Evolutionary conservation across 2,113 vertebrate species (phyloP), one percentile per base, ranked within the genome.

Genomic region (Sigmodon hispidus): DNA sequence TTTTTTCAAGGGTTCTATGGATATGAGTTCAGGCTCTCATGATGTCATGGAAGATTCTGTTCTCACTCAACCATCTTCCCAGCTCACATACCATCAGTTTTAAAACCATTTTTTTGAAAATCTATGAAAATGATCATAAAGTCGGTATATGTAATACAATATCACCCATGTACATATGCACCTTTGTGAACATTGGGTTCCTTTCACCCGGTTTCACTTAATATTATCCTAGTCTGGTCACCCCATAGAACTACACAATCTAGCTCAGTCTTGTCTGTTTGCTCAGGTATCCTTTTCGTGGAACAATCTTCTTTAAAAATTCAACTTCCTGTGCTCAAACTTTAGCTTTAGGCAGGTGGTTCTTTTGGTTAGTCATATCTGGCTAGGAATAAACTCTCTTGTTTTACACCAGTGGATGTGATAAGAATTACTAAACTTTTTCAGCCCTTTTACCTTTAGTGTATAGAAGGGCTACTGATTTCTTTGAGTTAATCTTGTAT

Each of bases 191-290:
- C 16, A 7, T 29, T 40, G 13, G 21, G 48, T 45, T 34, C 10
- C 5, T 76, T 76, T 48, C 36, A 7, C 3, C n/a, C 7, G 0
- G 17, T 63, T 87, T 86, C n/a, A 29, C 15, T 89, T 22, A 40
- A 4, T 31, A 2, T 26, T 34, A 0, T 15, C 11, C 40, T 34
- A 4, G 55, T 50, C 9, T 34, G 5, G 3, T 1, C 4, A 36
- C 36, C 13, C 24, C 1, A n/a, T 11, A 26, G 12, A 45, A 73
- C 48, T 3, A 29, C 2, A 5, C 36, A 3, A 1, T 19, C 40
- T 17, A 1, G 34, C 7, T n/a, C 0, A 22, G 4, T 61, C 59
- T 61, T 55, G n/a, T 12, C 5, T 67, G 12, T 13, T 40, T 29
- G 4, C 2, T 17, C 36, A 26, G 48, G 21, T 15, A 7, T 12